Percentiles rank a stretch among this genome's conserved stretches.
phyloP scores from a whole-genome alignment of 2,888 invertebrate genomes.

The Drosophila hawaiiensis region DNA sequence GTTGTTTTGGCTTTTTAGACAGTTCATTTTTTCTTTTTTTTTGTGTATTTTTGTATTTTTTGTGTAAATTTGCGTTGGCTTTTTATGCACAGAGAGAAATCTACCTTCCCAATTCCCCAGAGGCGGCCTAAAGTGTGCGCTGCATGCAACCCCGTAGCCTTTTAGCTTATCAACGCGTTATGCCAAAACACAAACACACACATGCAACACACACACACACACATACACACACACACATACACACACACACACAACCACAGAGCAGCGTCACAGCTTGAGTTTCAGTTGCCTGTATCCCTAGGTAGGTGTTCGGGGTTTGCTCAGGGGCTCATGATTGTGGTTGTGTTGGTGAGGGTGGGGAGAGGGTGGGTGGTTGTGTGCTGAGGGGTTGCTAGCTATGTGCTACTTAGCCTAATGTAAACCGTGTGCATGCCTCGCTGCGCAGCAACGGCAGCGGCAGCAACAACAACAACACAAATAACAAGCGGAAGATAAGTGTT shows the following conservation, averaged over 20 bases:
- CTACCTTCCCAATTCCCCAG: neutral
- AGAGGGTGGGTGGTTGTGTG: neutral
- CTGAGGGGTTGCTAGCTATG: constrained; percentile 29
- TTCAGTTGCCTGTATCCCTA: constrained; percentile 41
- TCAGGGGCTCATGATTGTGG: constrained; percentile 30
- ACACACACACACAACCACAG: constrained; percentile 10
- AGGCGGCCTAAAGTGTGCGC: constrained; percentile 13
- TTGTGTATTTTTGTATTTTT: constrained; percentile 18
- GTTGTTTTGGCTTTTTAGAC: constrained; percentile 63
- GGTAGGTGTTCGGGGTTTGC: constrained; percentile 46
- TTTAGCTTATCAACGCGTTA: constrained; percentile 78
- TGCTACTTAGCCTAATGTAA: constrained; percentile 80
- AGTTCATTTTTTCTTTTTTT: constrained; percentile 46
- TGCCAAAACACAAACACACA: constrained; percentile 59
- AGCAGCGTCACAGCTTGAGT: constrained; percentile 23
- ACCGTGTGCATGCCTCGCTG: constrained; percentile 77
- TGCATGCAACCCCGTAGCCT: constrained; percentile 56
- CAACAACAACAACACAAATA: constrained; percentile 51
- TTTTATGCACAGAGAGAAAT: constrained; percentile 39
- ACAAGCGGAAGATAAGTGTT: constrained; percentile 25
- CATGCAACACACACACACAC: constrained; percentile 9
- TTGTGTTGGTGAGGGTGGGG: neutral
- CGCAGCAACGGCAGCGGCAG: constrained; percentile 58
- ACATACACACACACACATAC: constrained; percentile 11
- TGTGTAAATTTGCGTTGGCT: constrained; percentile 46